Evolutionary conservation across 2,888 invertebrate genomes (phyloP), one percentile per base, ranked within the genome.

Genomic region (Volucella bombylans): DNA sequence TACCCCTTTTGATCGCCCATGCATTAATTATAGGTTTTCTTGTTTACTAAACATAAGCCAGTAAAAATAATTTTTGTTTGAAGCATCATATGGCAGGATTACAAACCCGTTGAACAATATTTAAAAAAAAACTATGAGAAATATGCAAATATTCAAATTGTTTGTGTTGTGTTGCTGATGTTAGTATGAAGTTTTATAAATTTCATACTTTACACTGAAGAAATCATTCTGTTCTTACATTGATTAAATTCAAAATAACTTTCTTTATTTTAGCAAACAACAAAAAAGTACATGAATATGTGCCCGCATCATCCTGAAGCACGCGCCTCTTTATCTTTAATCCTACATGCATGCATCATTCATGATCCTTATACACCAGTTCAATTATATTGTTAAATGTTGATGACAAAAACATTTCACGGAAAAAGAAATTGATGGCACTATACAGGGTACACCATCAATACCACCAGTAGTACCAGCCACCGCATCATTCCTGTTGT

Each of bases 361-460:
- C 31, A 69, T 57, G 31, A 31, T 31, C 41, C 69, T 41, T 10
- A 55, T 23, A 54, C 59, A 31, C 64, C 78, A 72, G 65, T 79
- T 79, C 59, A 72, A 71, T 79, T 79, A 59, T 57, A 43, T 41
- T 50, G 43, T 57, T 43, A 67, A 67, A 76, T 50, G 43, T 54
- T 69, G 71, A 52, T 72, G 78, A 79, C 57, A 59, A 72, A 59
- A 78, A 43, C 8, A 65, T 65, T 71, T 55, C n/a, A 55, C n/a
- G 43, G 31, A 9, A 39, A 43, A 8, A 47, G 14, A 43, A 61
- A 50, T 67, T 76, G 59, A 76, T 76, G 59, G 47, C 59, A 77
- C 31, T n/a, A 23, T 38, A 12, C 50, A 65, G 31, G 18, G 14
- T 52, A n/a, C 67, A 61, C 9, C 41, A 61, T 43, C 76, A 61